phyloP scores from a whole-genome alignment of 2,888 invertebrate genomes.

The Rotaria macrura region DNA sequence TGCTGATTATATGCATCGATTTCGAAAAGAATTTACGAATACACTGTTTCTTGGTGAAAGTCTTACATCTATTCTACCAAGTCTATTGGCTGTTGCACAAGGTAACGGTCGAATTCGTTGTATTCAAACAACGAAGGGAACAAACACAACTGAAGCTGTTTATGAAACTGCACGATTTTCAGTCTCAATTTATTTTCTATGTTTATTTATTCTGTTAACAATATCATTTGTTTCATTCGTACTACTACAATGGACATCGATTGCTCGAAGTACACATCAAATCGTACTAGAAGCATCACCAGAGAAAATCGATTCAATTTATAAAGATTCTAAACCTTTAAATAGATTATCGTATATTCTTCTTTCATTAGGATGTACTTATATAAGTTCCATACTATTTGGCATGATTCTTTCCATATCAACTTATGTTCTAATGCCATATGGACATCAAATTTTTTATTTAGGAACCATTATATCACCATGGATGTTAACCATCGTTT shows the following conservation, averaged over 20 bases:
- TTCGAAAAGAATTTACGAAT: slow-evolving; percentile 3
- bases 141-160: neutral
- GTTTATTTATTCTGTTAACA: neutral
- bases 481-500: slow-evolving; percentile 14
- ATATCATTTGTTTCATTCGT: neutral
- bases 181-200: neutral
- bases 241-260: neutral
- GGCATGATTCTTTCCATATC: neutral
- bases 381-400: neutral
- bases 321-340: neutral
- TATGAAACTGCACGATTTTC: slow-evolving; percentile 6
- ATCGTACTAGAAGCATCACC: neutral
- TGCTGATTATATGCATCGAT: neutral
- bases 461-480: neutral
- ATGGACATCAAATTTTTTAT: neutral
- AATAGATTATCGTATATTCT: neutral
- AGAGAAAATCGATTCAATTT: neutral
- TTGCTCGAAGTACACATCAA: neutral
- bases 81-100: neutral
- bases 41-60: slow-evolving; percentile 2
- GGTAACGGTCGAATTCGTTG: neutral
- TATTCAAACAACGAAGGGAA: neutral
- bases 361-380: neutral
- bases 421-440: neutral
- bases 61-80: slow-evolving; percentile 8